These are phyloP conservation scores for Autographa gamma DNA, from an alignment of 2,888 invertebrate genomes.

Conservation along the genomic window DNA sequence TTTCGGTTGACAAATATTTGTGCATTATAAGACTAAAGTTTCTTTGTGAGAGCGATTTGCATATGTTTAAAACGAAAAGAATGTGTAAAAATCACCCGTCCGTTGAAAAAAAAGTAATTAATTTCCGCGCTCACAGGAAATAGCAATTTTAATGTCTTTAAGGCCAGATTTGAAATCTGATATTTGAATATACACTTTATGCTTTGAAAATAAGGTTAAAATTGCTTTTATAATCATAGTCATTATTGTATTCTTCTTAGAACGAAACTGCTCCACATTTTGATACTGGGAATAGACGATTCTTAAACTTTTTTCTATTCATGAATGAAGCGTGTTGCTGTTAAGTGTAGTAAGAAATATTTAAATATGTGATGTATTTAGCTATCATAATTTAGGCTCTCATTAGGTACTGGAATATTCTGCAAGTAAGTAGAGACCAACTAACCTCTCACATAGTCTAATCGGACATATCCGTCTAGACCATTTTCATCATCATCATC, in stretches of 20 bases:
- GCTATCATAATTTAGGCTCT: too few relatives aligned
- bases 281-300: slow-evolving; percentile 25
- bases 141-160: slow-evolving; percentile 59
- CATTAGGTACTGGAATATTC: too few relatives aligned
- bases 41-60: not conserved
- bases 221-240: slow-evolving; percentile 17
- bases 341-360: not conserved
- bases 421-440: too few relatives aligned
- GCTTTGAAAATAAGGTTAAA: slow-evolving; percentile 7
- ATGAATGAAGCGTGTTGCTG: not conserved
- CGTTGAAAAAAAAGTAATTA: slow-evolving; percentile 25
- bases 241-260: slow-evolving; percentile 34
- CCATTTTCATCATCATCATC: too few relatives aligned
- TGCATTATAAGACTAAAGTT: too few relatives aligned
- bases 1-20: too few relatives aligned
- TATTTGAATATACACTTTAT: slow-evolving; percentile 12
- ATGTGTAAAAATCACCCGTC: not conserved
- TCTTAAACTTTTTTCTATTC: not conserved
- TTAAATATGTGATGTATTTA: too few relatives aligned
- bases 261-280: slow-evolving; percentile 46
- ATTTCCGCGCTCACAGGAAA: slow-evolving; percentile 39
- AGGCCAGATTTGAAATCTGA: slow-evolving; percentile 42
- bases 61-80: not conserved
- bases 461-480: too few relatives aligned
- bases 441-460: too few relatives aligned